These are phyloP conservation scores for Oryzaephilus surinamensis DNA, from an alignment of 1,140 invertebrate genomes.

Conservation along the genomic window DNA sequence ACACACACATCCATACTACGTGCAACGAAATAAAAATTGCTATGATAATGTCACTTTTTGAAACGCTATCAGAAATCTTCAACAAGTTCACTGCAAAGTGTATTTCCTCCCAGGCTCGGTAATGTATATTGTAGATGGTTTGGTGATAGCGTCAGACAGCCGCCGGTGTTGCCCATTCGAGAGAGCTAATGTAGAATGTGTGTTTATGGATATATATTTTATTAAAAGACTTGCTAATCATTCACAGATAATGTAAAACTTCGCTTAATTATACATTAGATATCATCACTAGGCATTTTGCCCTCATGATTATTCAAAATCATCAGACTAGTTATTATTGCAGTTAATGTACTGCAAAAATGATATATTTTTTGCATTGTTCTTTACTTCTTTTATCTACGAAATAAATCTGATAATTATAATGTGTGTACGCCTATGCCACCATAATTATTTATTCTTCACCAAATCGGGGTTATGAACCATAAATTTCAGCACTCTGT, in stretches of 20 bases:
- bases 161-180: no score
- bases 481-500: no score
- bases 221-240: constrained; percentile 17
- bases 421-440: no score
- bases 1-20: no score
- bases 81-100: constrained; percentile 13
- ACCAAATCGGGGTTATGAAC: no score
- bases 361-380: no score
- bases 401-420: no score
- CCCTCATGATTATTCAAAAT: constrained; percentile 5
- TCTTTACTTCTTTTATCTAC: no score
- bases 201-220: constrained; percentile 26
- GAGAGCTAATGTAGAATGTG: constrained; percentile 24
- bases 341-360: no score
- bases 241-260: no score
- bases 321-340: constrained; percentile 8
- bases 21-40: constrained; percentile 14
- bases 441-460: no score
- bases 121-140: constrained; percentile 24
- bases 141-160: constrained; percentile 18
- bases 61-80: constrained; percentile 15
- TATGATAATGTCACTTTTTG: constrained; percentile 16
- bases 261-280: constrained; percentile 15
- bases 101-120: constrained; percentile 19
- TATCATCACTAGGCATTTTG: no score